Conservation (phyloP, 2,797 vertebrate genomes). For the Sebastiscus albofasciatus region DNA sequence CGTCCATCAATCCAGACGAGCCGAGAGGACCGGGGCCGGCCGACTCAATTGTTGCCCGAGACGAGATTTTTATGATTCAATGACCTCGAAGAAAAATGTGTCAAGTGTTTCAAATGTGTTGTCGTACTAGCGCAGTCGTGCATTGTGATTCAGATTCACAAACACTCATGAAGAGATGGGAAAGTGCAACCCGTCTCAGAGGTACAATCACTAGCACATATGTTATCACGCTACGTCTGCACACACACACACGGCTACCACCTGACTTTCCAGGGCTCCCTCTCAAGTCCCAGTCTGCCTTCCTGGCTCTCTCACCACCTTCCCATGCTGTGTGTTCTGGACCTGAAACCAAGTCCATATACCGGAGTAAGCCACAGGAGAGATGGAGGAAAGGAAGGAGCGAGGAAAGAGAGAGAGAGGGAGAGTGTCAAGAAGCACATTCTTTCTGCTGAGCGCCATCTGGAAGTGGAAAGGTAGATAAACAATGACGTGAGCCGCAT, state of each 20-base stretch:
- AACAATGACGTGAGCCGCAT: conserved; percentile 79
- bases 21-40: conserved; percentile 52
- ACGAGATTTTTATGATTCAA: conserved; percentile 72
- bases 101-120: conserved; percentile 53
- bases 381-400: conserved; percentile 41
- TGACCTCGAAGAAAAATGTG: conserved; percentile 60
- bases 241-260: conserved; percentile 28
- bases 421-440: conserved; percentile 76
- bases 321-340: conserved; percentile 69
- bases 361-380: conserved; percentile 69
- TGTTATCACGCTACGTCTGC: conserved; percentile 38
- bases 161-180: conserved; percentile 7
- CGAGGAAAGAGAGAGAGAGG: conserved; percentile 46
- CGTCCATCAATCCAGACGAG: conserved; percentile 76
- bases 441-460: conserved; percentile 84
- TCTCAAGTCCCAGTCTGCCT: conserved; percentile 61
- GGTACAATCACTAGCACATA: conserved; percentile 41
- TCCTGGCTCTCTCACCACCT: conserved; percentile 48
- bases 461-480: conserved; percentile 85
- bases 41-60: conserved; percentile 69
- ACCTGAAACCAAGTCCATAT: conserved; percentile 66
- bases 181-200: conserved; percentile 18
- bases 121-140: background rate
- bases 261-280: conserved; percentile 57
- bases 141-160: conserved; percentile 33